Conservation (phyloP, 2,113 vertebrate genomes). For the Odontophorus gujanensis region DNA sequence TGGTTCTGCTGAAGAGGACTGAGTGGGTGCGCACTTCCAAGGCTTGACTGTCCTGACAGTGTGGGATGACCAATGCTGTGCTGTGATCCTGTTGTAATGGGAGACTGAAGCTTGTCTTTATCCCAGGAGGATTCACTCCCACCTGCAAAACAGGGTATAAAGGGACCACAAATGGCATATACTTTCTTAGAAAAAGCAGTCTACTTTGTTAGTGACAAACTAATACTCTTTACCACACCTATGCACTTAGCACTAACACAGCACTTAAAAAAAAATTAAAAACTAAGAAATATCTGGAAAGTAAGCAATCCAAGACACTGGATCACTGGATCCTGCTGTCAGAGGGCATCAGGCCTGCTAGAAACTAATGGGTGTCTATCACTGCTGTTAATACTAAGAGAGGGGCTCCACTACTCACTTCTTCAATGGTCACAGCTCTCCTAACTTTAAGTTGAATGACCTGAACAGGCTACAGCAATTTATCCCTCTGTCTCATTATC, state of each 20-base stretch:
- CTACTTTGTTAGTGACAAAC: not conserved
- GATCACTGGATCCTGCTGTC: not conserved
- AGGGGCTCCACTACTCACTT: not conserved
- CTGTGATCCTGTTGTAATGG: constrained; percentile 78
- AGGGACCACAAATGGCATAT: not conserved
- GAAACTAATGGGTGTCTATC: accelerated
- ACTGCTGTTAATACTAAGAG: not conserved
- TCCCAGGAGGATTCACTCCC: constrained; percentile 91
- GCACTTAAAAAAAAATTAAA: not conserved
- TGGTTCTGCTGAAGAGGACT: constrained; percentile 88
- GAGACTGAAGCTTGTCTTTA: constrained; percentile 88
- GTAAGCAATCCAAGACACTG: not conserved
- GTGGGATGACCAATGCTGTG: constrained; percentile 79
- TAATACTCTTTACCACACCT: not conserved
- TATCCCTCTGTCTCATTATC: not conserved
- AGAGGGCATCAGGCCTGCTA: not conserved
- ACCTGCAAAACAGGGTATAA: constrained; percentile 76
- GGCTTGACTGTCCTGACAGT: constrained; percentile 77
- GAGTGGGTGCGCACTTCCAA: constrained; percentile 77
- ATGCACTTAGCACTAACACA: not conserved
- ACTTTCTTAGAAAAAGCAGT: not conserved
- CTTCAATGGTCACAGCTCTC: not conserved
- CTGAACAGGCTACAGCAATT: not conserved
- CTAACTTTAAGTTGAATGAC: not conserved
- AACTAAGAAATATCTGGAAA: not conserved